Evolutionary conservation across 2,888 invertebrate species (phyloP).

Genomic region (Auanema freiburgensis): DNA sequence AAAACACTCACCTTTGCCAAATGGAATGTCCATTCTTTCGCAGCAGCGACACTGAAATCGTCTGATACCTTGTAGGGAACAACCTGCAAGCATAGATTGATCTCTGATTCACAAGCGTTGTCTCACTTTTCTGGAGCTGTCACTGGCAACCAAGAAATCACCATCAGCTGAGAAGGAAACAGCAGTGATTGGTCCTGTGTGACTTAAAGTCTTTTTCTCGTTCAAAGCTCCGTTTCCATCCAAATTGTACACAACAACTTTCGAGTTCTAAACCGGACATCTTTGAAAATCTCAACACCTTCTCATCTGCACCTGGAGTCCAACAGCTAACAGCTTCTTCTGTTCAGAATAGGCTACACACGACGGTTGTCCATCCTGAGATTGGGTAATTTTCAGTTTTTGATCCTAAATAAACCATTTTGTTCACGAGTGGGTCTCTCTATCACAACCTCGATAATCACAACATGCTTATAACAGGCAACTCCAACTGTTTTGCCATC

Average conservation of each 20-base stretch:
- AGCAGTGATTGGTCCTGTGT: constrained; percentile 81
- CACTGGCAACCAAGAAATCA: constrained; percentile 82
- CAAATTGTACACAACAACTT: constrained; percentile 74
- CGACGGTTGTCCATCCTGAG: constrained; percentile 78
- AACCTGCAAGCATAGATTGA: constrained; percentile 25
- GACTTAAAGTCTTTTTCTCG: constrained; percentile 72
- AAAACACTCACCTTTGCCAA: constrained; percentile 70
- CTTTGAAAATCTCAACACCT: background rate
- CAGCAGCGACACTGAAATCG: constrained; percentile 48
- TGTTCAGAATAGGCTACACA: constrained; percentile 79
- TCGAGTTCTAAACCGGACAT: constrained; percentile 64
- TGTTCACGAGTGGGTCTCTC: constrained; percentile 1
- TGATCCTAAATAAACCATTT: constrained; percentile 11
- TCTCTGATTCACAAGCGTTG: no score
- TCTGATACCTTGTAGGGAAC: constrained; percentile 54
- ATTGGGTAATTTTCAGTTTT: constrained; percentile 24
- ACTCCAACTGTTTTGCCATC: constrained; percentile 73
- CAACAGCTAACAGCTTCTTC: constrained; percentile 82
- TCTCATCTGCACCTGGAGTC: constrained; percentile 77
- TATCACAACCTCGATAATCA: constrained; percentile 35
- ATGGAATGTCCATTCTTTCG: constrained; percentile 90
- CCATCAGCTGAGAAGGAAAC: constrained; percentile 87
- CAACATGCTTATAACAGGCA: constrained; percentile 74
- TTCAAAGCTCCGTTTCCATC: constrained; percentile 62
- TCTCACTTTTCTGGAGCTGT: constrained; percentile 75